Percentiles rank a stretch among this genome's conserved stretches.
Conservation (phyloP, 2,888 invertebrate genomes). For the Chalcis sispes region DNA sequence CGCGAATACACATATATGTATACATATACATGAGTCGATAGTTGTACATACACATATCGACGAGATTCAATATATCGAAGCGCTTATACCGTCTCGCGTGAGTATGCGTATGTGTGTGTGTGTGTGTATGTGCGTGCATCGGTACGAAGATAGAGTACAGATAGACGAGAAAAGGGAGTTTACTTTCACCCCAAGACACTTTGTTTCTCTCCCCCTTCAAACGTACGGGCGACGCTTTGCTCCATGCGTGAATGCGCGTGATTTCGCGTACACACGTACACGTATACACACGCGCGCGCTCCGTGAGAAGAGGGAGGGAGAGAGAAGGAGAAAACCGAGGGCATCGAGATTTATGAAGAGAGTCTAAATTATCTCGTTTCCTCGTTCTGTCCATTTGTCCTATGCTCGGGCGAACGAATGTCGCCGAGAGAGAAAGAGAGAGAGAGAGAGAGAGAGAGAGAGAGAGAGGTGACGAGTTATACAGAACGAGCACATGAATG, state of each 20-base stretch:
- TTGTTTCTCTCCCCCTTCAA: conserved; percentile 39
- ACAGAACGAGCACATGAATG: neutral
- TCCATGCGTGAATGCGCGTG: neutral
- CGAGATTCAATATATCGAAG: conserved; percentile 26
- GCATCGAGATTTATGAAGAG: conserved; percentile 53
- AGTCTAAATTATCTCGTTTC: conserved; percentile 57
- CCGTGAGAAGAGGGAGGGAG: too few relatives aligned
- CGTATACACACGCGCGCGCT: too few relatives aligned
- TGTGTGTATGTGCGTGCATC: neutral
- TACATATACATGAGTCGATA: neutral
- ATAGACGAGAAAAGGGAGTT: conserved; percentile 45
- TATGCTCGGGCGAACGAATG: neutral
- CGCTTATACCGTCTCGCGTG: neutral
- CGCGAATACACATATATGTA: too few relatives aligned
- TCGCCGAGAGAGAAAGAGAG: neutral
- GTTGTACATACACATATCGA: conserved; percentile 18
- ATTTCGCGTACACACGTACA: neutral
- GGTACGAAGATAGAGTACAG: conserved; percentile 36
- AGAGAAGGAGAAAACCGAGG: neutral
- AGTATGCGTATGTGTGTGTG: neutral
- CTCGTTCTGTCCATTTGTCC: conserved; percentile 34
- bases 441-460: neutral
- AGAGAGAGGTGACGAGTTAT: conserved; percentile 18
- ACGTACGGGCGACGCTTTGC: neutral
- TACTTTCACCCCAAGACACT: conserved; percentile 49